Base-by-base conservation (phyloP, 2,113 vertebrate genomes). In the Channa maculata region DNA sequence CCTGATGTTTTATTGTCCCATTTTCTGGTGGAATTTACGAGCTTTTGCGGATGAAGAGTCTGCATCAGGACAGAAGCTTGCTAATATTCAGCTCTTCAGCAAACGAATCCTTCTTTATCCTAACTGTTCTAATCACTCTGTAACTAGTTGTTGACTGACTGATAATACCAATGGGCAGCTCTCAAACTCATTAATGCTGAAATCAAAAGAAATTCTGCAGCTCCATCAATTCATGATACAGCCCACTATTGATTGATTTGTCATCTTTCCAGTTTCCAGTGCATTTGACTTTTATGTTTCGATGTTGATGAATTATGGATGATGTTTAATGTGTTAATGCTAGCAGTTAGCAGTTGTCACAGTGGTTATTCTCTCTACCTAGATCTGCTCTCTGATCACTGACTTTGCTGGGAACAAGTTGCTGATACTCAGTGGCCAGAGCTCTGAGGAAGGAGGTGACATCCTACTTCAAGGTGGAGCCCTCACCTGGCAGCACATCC, bases 361-460 rank as follows among this genome's bases (percentile, higher is more conserved):
- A 11, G 10, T n/a, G 8, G 8, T 36, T 65, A 37, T 34, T 49
- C 8, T 85, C 2, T 82, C 49, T 58, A 7, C 64, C 11, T 82
- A 99, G 98, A 94, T 97, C 75, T 89, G 87, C 73, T 92, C 94
- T n/a, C 92, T 98, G 71, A 86, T 99, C 80, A 96, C 94, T n/a
- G 95, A 96, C 86, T 70, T 89, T 13, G 94, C 97, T 59, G 92
- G 91, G 57, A 91, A 96, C 87, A 98, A 98, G 89, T 89, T 98
- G 48, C 87, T 99, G 62, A 93, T 98, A 71, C 88, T 98, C 70
- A 96, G 96, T 54, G 97, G 97, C n/a, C 96, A 96, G 87, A 96
- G 93, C 84, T 95, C 95, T 55, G 96, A 97, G 51, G 96, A 96
- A 68, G 95, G 95, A 70, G 96, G 95, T 77, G 96, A 97, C 76